Evolutionary conservation across 2,113 vertebrate species (phyloP).

Genomic region (Psephotus haematonotus): DNA sequence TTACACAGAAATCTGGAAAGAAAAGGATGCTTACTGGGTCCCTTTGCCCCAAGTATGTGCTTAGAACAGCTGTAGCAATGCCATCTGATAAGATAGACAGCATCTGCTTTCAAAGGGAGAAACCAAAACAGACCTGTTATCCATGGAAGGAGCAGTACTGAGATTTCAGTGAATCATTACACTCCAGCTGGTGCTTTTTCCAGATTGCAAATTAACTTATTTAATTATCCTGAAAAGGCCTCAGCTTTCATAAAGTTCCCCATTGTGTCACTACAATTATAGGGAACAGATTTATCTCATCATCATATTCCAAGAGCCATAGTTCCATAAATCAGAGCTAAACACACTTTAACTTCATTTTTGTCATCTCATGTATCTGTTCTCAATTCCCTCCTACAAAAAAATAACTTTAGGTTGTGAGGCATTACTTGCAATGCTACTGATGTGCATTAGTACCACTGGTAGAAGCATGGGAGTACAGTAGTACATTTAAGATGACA

Average conservation of each 20-base stretch:
- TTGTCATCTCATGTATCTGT: neutral
- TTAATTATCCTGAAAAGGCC: constrained; percentile 56
- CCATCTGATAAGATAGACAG: neutral
- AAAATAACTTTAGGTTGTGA: neutral
- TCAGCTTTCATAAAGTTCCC: constrained; percentile 48
- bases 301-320: constrained; percentile 21
- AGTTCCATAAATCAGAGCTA: constrained; percentile 7
- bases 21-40: neutral
- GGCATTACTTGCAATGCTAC: neutral
- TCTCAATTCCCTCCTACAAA: neutral
- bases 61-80: constrained; percentile 6
- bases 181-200: constrained; percentile 47
- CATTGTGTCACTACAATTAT: constrained; percentile 39
- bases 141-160: neutral
- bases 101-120: neutral
- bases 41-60: neutral
- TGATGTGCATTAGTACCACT: neutral
- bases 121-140: constrained; percentile 10
- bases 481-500: neutral
- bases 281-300: constrained; percentile 45
- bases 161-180: constrained; percentile 35
- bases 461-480: neutral
- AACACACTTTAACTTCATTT: constrained; percentile 5
- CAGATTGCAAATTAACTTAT: constrained; percentile 66
- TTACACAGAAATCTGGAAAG: neutral